Conservation (phyloP, 1,140 invertebrate genomes). For the Papilio glaucus region DNA sequence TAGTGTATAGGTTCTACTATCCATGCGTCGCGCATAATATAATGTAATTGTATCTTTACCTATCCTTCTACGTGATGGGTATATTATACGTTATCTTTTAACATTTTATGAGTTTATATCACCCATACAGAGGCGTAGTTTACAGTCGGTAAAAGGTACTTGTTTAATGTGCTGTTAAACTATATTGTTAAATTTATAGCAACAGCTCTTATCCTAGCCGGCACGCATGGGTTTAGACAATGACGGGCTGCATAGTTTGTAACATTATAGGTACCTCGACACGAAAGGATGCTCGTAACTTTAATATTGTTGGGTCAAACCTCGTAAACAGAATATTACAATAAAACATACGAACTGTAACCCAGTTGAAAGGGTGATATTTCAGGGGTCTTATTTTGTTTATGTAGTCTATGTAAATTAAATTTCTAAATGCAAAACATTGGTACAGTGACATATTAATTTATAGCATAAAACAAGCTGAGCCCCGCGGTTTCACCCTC, state of each 20-base stretch:
- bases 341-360: conserved; percentile 14
- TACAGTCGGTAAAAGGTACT: conserved; percentile 27
- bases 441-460: no score
- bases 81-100: background rate
- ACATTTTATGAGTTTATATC: conserved; percentile 11
- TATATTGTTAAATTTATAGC: conserved; percentile 10
- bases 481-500: no score
- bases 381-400: background rate
- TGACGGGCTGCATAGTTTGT: conserved; percentile 22
- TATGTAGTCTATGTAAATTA: background rate
- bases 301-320: conserved; percentile 30
- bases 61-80: no score
- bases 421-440: background rate
- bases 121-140: conserved; percentile 6
- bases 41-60: no score
- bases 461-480: no score
- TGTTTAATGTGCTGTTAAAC: conserved; percentile 4
- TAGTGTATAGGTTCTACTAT: no score
- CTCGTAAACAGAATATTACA: conserved; percentile 37
- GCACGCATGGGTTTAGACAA: conserved; percentile 19
- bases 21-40: no score
- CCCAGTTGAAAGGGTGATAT: conserved; percentile 7
- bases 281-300: conserved; percentile 29
- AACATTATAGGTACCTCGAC: background rate
- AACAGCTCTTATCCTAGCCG: background rate